phyloP scores from a whole-genome alignment of 2,888 invertebrate species.

The Noctua janthe region DNA sequence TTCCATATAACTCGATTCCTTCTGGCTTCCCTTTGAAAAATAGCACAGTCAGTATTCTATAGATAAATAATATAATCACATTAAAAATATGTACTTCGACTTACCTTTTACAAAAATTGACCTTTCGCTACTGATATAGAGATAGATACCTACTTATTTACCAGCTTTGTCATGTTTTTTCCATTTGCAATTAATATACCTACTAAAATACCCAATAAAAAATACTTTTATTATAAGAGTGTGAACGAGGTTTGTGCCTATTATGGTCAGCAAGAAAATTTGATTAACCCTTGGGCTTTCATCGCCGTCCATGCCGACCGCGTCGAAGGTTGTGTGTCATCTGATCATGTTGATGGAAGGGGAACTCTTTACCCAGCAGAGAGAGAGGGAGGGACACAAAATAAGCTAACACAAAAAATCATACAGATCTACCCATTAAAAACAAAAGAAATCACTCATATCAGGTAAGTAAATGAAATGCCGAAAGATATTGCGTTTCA shows the following conservation, averaged over 20 bases:
- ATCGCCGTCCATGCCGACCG: background rate
- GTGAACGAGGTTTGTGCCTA: background rate
- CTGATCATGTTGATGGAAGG: background rate
- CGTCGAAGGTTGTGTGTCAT: background rate
- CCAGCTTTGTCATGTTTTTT: background rate
- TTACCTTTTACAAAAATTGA: no score
- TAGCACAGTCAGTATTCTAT: no score
- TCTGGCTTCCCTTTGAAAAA: no score
- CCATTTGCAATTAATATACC: no score
- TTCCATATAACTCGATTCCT: no score
- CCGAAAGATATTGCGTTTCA: no score
- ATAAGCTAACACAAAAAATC: background rate
- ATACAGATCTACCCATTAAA: no score
- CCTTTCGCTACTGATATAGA: no score
- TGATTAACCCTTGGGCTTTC: background rate
- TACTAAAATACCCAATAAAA: background rate
- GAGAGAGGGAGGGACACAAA: background rate
- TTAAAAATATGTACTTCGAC: no score
- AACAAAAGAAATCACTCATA: no score
- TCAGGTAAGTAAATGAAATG: no score
- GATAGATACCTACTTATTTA: background rate
- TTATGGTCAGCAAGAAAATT: background rate
- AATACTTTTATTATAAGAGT: background rate
- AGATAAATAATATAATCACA: no score
- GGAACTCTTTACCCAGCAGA: background rate